Evolutionary conservation across 2,888 invertebrate genomes (phyloP).

Genomic region (Drosophila anceps): DNA sequence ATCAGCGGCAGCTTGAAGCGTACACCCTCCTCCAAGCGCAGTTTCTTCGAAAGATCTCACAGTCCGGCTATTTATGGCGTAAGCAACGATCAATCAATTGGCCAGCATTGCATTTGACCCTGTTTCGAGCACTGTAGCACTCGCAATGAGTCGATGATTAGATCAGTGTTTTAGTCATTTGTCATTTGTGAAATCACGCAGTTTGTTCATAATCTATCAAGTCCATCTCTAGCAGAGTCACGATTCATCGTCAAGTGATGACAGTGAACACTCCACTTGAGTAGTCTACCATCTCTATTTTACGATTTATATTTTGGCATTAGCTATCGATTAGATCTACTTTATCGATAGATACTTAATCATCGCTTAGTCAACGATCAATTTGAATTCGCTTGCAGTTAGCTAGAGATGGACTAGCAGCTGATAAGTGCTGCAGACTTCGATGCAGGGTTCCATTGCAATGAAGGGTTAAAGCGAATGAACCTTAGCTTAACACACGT

Average conservation of each 20-base stretch:
- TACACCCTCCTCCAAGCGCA: constrained; percentile 82
- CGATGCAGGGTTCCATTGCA: neutral
- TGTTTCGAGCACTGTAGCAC: constrained; percentile 15
- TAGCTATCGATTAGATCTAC: neutral
- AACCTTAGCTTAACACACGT: constrained; percentile 9
- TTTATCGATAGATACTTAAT: neutral
- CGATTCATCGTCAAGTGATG: neutral
- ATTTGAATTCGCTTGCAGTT: neutral
- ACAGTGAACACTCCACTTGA: neutral
- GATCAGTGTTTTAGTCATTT: constrained; percentile 1
- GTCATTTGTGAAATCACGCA: constrained; percentile 1
- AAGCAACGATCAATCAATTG: constrained; percentile 57
- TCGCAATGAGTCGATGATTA: neutral
- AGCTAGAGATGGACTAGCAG: neutral
- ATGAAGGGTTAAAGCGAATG: neutral
- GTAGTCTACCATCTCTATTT: neutral
- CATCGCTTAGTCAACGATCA: neutral
- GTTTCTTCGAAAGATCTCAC: constrained; percentile 82
- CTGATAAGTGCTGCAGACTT: constrained; percentile 15
- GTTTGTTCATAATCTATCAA: constrained; percentile 1
- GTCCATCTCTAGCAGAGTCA: constrained; percentile 3
- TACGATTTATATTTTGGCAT: neutral
- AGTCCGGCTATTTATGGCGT: constrained; percentile 84
- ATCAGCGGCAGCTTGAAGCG: constrained; percentile 81
- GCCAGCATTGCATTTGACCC: constrained; percentile 10